These are phyloP conservation scores for Phalacrocorax brasilianus DNA, from an alignment of 2,113 vertebrate species.

Conservation along the genomic window DNA sequence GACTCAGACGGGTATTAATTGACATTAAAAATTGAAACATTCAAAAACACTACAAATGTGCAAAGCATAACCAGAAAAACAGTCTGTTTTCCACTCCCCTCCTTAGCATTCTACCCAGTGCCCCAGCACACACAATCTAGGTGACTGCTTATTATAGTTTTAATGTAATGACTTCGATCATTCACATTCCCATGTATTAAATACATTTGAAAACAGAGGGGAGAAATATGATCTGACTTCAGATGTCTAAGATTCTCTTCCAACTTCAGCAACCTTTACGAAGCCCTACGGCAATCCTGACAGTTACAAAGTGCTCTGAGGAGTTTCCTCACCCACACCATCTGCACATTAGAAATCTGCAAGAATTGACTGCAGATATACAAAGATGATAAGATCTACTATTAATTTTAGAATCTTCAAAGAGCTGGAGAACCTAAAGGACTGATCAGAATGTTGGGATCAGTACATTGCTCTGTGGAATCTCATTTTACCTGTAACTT, in stretches of 20 bases:
- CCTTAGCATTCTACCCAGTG: neutral
- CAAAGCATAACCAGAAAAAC: neutral
- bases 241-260: neutral
- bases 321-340: neutral
- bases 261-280: neutral
- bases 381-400: neutral
- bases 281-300: neutral
- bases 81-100: neutral
- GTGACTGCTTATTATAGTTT: neutral
- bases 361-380: neutral
- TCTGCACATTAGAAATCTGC: neutral
- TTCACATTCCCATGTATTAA: neutral
- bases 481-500: neutral
- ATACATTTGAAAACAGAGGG: neutral
- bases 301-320: neutral
- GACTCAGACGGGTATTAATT: neutral
- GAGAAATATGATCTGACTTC: neutral
- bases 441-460: fast-evolving
- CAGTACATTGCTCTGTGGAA: neutral
- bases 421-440: neutral
- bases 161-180: fast-evolving
- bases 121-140: neutral
- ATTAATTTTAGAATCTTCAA: neutral
- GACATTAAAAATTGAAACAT: neutral
- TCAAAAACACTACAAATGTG: neutral